Evolutionary conservation across 2,888 invertebrate genomes (phyloP).

Genomic region (Chrysolina oricalcia): DNA sequence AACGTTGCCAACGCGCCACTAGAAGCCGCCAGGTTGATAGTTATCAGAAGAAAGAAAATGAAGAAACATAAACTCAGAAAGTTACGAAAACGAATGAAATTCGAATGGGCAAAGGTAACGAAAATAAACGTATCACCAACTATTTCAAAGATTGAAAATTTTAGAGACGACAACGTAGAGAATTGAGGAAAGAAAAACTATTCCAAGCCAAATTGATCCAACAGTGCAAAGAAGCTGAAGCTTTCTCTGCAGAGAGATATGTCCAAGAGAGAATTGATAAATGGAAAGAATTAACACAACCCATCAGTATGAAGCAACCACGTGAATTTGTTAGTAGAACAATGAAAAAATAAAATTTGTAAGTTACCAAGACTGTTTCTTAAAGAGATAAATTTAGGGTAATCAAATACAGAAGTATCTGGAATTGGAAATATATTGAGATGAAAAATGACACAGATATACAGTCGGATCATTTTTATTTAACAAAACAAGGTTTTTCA

Average conservation of each 20-base stretch:
- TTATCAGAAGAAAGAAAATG: constrained; percentile 88
- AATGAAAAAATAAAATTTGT: neutral
- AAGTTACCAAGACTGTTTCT: neutral
- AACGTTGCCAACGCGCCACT: constrained; percentile 74
- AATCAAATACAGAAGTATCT: no score
- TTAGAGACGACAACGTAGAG: constrained; percentile 79
- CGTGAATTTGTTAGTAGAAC: neutral
- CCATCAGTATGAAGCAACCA: neutral
- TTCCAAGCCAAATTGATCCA: constrained; percentile 83
- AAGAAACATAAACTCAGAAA: constrained; percentile 89
- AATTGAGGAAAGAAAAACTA: constrained; percentile 83
- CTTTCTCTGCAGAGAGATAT: constrained; percentile 84
- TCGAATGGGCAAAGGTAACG: constrained; percentile 81
- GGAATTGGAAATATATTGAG: neutral
- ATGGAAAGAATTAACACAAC: constrained; percentile 66
- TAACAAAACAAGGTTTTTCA: no score
- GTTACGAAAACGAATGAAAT: constrained; percentile 85
- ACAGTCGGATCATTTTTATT: no score
- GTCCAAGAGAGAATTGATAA: constrained; percentile 77
- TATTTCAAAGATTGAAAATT: constrained; percentile 47
- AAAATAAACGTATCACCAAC: no score
- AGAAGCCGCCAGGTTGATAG: constrained; percentile 82
- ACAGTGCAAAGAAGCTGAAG: constrained; percentile 82
- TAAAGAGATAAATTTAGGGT: neutral
- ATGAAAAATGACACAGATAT: no score